A percentile compares a stretch with the other conserved stretches of the same genome.
Evolutionary conservation across 2,797 vertebrate species (phyloP).

Genomic region (Pangasius mekongensis): DNA sequence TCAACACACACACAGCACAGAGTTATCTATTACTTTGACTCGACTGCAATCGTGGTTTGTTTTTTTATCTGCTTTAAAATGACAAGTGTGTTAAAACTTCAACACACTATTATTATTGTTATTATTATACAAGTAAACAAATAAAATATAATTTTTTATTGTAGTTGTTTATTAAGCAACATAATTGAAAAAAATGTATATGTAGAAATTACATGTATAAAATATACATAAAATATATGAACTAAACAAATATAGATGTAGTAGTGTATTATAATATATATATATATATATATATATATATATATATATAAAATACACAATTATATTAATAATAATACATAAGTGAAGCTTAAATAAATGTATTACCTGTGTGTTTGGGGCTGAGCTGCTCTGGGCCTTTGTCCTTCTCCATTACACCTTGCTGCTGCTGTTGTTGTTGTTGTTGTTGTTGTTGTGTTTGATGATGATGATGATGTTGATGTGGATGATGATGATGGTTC

Average conservation of each 20-base stretch:
- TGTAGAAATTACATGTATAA: neutral
- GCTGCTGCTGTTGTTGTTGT: slow-evolving; percentile 78
- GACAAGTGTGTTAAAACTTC: neutral
- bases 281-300: too few species aligned
- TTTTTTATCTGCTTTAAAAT: slow-evolving; percentile 5
- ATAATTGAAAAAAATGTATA: neutral
- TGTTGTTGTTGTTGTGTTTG: slow-evolving; percentile 75
- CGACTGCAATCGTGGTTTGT: neutral
- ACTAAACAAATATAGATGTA: neutral
- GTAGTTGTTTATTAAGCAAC: neutral
- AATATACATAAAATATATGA: too few species aligned
- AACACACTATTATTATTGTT: neutral
- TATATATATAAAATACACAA: neutral
- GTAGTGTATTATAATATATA: neutral
- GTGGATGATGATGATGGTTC: slow-evolving; percentile 81
- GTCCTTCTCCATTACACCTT: slow-evolving; percentile 81
- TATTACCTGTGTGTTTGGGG: slow-evolving; percentile 93
- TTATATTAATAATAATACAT: neutral
- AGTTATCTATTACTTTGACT: neutral
- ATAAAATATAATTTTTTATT: neutral
- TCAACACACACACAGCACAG: neutral
- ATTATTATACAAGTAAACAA: neutral
- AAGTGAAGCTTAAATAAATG: neutral
- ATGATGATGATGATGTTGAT: slow-evolving; percentile 81
- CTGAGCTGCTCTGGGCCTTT: slow-evolving; percentile 85